Evolutionary conservation across 2,113 vertebrate genomes (phyloP).

Genomic region (Aleadryas rufinucha): DNA sequence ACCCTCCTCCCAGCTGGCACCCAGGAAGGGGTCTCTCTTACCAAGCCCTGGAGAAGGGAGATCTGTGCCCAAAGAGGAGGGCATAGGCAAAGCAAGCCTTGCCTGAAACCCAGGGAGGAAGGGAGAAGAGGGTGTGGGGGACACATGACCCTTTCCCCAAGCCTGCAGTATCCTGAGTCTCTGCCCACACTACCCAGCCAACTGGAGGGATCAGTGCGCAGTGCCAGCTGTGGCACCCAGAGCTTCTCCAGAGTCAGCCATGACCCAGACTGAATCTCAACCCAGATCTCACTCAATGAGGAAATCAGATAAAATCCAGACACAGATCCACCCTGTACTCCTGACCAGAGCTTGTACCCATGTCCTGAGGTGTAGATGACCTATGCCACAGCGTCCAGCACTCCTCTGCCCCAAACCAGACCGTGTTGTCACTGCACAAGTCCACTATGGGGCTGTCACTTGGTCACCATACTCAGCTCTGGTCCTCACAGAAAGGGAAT

Average conservation of each 20-base stretch:
- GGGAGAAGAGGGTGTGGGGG: too few species aligned
- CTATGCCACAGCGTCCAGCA: not conserved
- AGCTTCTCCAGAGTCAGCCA: not conserved
- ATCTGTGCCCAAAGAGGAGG: not conserved
- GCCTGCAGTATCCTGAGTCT: not conserved
- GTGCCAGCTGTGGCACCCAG: not conserved
- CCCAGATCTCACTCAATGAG: not conserved
- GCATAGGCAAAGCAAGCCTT: not conserved
- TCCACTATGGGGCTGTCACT: not conserved
- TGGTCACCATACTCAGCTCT: not conserved
- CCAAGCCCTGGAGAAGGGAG: not conserved
- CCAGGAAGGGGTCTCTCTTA: not conserved
- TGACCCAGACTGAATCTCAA: not conserved
- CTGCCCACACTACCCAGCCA: accelerated
- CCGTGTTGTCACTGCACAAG: accelerated
- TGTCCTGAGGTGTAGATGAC: not conserved
- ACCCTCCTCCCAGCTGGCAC: not conserved
- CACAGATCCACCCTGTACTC: not conserved
- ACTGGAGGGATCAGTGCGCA: not conserved
- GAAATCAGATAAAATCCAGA: not conserved
- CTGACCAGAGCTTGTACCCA: not conserved
- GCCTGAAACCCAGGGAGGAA: not conserved
- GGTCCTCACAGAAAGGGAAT: not conserved
- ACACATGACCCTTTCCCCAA: not conserved
- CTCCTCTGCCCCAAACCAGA: not conserved